Base-by-base conservation (phyloP, 1,140 invertebrate species). In the Phymastichus coffea region DNA sequence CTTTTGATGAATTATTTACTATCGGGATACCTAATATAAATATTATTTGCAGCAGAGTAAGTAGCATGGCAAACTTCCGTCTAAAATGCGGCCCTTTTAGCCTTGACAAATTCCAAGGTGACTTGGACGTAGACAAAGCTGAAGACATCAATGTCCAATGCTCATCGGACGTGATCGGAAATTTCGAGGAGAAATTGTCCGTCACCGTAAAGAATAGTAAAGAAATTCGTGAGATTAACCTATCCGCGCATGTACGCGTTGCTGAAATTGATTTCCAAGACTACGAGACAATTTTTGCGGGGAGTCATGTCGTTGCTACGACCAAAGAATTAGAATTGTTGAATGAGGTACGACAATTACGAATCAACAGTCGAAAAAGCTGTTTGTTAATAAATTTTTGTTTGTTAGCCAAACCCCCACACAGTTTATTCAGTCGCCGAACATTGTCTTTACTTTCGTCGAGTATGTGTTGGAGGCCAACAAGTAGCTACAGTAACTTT, bases 221-320 rank as follows among this genome's bases (percentile, higher is more conserved):
- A n/a, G n/a, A n/a, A n/a, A n/a, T n/a, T n/a, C n/a, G n/a, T n/a
- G n/a, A n/a, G n/a, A n/a, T n/a, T n/a, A n/a, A n/a, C n/a, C n/a
- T n/a, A n/a, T n/a, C n/a, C 0, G 66, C 71, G 15, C 56, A 63
- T 19, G 67, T 64, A 4, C 64, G 44, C 12, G 17, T 70, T 4
- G 73, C 76, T 0, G 57, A 28, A 0, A 41, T 78, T 8, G 66
- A 77, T 52, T 73, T 76, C 25, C 8, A 67, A 4, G 57, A 76
- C 55, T 49, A 70, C 3, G 57, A 67, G 8, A 47, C 52, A 15
- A 75, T 74, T 22, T 78, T 78, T 47, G 41, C 57, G 14, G 69
- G 72, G 17, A 76, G 70, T 48, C 43, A 70, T 41, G 38, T 76
- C 8, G 66, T 74, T 7, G 60, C 75, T 22, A 28, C 44, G 1